These are phyloP conservation scores for Epirrhoe alternata DNA, from an alignment of 2,888 invertebrate genomes.

Conservation along the genomic window DNA sequence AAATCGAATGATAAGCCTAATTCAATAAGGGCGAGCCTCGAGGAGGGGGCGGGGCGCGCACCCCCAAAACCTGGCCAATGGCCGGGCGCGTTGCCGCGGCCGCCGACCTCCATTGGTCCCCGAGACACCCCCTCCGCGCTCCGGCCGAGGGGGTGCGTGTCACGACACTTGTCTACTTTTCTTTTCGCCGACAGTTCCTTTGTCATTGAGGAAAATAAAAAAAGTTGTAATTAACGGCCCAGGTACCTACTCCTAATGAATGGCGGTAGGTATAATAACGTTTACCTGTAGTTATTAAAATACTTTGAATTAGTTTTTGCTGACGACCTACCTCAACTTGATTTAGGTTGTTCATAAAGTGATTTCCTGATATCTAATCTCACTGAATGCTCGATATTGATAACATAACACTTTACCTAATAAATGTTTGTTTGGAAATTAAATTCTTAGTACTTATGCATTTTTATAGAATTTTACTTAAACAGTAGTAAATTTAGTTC, in stretches of 20 bases:
- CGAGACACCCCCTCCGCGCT: conserved; percentile 58
- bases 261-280: conserved; percentile 67
- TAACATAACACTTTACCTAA: too few relatives aligned
- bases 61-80: conserved; percentile 74
- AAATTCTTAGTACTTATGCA: background rate
- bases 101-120: conserved; percentile 64
- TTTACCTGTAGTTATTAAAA: conserved; percentile 41
- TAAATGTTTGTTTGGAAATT: background rate
- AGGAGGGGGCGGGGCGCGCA: conserved; percentile 80
- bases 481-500: background rate
- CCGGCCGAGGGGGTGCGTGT: conserved; percentile 76
- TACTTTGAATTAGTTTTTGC: conserved; percentile 17
- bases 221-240: conserved; percentile 85
- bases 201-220: conserved; percentile 85
- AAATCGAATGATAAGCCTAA: conserved; percentile 91
- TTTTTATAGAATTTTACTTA: background rate
- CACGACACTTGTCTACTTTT: conserved; percentile 86
- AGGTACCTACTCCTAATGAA: conserved; percentile 81
- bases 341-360: conserved; percentile 10
- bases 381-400: background rate
- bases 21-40: conserved; percentile 89
- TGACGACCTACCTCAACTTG: conserved; percentile 34
- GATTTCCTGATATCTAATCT: background rate
- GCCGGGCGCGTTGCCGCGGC: conserved; percentile 59
- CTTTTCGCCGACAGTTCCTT: conserved; percentile 85